A percentile compares a stretch with the other conserved stretches of the same genome.
Evolutionary conservation across 2,888 invertebrate species (phyloP).

Genomic region (Mystacides longicornis): DNA sequence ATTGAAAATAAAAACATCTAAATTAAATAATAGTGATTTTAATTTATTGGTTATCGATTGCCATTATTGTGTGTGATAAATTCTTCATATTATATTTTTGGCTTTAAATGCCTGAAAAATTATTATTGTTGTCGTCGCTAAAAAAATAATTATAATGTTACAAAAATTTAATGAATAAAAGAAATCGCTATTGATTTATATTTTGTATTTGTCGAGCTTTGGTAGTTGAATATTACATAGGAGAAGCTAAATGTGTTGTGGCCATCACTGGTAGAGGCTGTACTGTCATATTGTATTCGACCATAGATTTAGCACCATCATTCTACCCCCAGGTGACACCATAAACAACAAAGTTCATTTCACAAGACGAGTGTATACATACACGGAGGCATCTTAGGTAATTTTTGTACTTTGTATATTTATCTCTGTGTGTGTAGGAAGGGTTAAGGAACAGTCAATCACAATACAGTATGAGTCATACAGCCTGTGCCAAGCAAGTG

Average conservation of each 20-base stretch:
- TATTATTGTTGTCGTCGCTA: slow-evolving; percentile 26
- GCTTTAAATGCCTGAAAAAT: slow-evolving; percentile 26
- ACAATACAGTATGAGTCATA: neutral
- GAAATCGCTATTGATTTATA: slow-evolving; percentile 25
- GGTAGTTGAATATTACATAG: slow-evolving; percentile 24
- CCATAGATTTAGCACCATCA: too few species aligned
- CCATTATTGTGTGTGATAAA: slow-evolving; percentile 27
- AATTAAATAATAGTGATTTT: slow-evolving; percentile 24
- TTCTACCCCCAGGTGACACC: too few species aligned
- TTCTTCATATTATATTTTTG: slow-evolving; percentile 27
- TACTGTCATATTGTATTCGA: neutral
- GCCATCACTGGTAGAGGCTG: slow-evolving; percentile 2
- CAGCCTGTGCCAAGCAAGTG: slow-evolving; percentile 5
- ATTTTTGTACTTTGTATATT: neutral
- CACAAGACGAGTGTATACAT: neutral
- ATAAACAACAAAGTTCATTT: too few species aligned
- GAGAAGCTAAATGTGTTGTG: slow-evolving; percentile 17
- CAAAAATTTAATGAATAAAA: slow-evolving; percentile 16
- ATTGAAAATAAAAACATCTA: slow-evolving; percentile 22
- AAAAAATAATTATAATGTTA: slow-evolving; percentile 20
- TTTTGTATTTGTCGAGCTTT: slow-evolving; percentile 27
- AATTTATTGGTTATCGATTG: slow-evolving; percentile 24
- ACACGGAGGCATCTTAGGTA: neutral
- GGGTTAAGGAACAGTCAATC: neutral
- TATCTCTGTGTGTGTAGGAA: neutral